These are phyloP conservation scores for Drosophila colorata DNA, from an alignment of 2,888 invertebrate genomes.

Conservation along the genomic window DNA sequence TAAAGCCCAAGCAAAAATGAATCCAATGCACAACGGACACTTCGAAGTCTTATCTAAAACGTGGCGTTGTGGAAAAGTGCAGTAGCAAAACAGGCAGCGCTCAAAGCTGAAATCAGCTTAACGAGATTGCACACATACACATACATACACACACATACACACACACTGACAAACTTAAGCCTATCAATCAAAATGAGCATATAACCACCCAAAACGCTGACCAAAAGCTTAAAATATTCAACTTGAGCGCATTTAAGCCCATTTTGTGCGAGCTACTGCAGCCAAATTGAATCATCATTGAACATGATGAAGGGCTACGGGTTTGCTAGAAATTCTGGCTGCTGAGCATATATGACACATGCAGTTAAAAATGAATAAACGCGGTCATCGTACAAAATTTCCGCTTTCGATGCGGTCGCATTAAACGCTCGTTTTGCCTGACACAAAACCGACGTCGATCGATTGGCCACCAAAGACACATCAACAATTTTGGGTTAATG, in stretches of 20 bases:
- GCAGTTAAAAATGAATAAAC: constrained; percentile 68
- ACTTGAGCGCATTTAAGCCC: constrained; percentile 65
- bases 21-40: constrained; percentile 41
- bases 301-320: constrained; percentile 4
- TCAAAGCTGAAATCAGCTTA: constrained; percentile 61
- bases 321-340: neutral
- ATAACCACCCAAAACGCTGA: constrained; percentile 57
- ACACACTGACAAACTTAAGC: constrained; percentile 46
- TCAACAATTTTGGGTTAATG: constrained; percentile 64
- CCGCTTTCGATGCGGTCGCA: constrained; percentile 37
- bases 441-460: constrained; percentile 51
- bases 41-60: constrained; percentile 49
- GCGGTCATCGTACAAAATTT: constrained; percentile 4
- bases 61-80: constrained; percentile 43
- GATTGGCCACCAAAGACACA: constrained; percentile 45
- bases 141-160: constrained; percentile 18
- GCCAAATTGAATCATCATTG: constrained; percentile 69
- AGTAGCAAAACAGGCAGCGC: constrained; percentile 32
- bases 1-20: constrained; percentile 31
- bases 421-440: constrained; percentile 72
- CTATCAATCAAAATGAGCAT: constrained; percentile 72
- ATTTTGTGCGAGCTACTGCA: constrained; percentile 52
- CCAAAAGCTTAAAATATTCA: constrained; percentile 63
- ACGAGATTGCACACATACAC: constrained; percentile 30
- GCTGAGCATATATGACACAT: constrained; percentile 42